Percentiles rank a stretch among this genome's conserved stretches.
Evolutionary conservation across 2,797 vertebrate species (phyloP).

Genomic region (Notoglanidium macrostoma): DNA sequence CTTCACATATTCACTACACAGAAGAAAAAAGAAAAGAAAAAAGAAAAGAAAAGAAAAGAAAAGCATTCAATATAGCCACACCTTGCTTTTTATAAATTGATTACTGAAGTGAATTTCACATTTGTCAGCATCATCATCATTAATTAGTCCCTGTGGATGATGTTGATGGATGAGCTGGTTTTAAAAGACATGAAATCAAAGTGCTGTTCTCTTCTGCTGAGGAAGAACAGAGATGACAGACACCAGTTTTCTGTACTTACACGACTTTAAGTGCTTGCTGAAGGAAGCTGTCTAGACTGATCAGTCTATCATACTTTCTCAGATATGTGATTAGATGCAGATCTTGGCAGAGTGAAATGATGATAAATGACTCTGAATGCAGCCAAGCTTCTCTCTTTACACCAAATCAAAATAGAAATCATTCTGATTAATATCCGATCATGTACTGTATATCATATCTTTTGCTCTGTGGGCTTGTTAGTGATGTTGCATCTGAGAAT

Average conservation of each 20-base stretch:
- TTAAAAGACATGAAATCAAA: conserved; percentile 4
- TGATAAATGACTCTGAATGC: conserved; percentile 18
- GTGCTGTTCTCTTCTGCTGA: neutral
- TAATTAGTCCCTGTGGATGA: conserved; percentile 5
- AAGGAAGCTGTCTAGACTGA: conserved; percentile 12
- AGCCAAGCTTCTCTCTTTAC: neutral
- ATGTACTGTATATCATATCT: neutral
- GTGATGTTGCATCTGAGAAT: neutral
- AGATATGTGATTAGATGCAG: conserved; percentile 9
- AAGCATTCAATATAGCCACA: neutral
- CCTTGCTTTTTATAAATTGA: neutral
- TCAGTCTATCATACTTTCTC: conserved; percentile 17
- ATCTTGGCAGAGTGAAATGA: conserved; percentile 18
- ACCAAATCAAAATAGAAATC: neutral
- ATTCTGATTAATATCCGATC: conserved; percentile 10
- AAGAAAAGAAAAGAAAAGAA: neutral
- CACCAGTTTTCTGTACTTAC: neutral
- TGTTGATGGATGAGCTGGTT: conserved; percentile 7
- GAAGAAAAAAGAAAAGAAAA: neutral
- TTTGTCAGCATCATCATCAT: neutral
- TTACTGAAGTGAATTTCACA: neutral
- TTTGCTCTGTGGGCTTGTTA: neutral
- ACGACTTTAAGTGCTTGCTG: neutral
- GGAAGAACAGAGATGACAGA: neutral
- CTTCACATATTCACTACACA: neutral